These are phyloP conservation scores for Pogonocherus hispidulus DNA, from an alignment of 2,888 invertebrate genomes.

Conservation along the genomic window DNA sequence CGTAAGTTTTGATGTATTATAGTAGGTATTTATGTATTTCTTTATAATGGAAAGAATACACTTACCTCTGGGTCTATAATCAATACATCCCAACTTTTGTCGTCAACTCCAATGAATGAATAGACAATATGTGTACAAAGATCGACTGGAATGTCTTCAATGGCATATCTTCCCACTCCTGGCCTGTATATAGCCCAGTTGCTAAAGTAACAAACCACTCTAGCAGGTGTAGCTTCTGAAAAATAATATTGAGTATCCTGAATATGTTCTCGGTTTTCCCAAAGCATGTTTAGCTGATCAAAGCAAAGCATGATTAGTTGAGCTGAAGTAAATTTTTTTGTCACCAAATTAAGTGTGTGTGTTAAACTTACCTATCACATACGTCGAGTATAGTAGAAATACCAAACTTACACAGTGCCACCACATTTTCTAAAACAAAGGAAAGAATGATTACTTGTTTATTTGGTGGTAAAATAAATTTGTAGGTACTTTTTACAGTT, in stretches of 20 bases:
- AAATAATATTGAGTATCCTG: background rate
- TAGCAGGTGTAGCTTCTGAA: slow-evolving; percentile 59
- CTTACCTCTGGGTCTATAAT: slow-evolving; percentile 85
- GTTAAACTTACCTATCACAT: slow-evolving; percentile 4
- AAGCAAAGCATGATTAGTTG: too few species aligned
- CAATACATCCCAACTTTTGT: slow-evolving; percentile 82
- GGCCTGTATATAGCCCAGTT: slow-evolving; percentile 91
- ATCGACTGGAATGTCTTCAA: slow-evolving; percentile 86
- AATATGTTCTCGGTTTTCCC: background rate
- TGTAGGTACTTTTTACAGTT: too few species aligned
- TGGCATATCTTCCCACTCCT: slow-evolving; percentile 84
- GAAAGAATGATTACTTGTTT: too few species aligned
- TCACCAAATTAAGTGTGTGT: too few species aligned
- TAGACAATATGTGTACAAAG: slow-evolving; percentile 90
- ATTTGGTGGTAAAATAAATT: too few species aligned
- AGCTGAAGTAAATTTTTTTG: too few species aligned
- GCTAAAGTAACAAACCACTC: slow-evolving; percentile 77
- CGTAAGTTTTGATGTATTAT: too few species aligned
- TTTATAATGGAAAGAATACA: slow-evolving; percentile 6
- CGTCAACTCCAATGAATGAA: slow-evolving; percentile 89
- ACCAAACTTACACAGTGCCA: background rate
- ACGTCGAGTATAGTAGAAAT: background rate
- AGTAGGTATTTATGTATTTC: too few species aligned
- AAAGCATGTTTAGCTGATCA: too few species aligned
- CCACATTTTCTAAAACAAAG: background rate